These are phyloP conservation scores for Ceyx margarethae DNA, from an alignment of 2,113 vertebrate genomes.

Conservation along the genomic window DNA sequence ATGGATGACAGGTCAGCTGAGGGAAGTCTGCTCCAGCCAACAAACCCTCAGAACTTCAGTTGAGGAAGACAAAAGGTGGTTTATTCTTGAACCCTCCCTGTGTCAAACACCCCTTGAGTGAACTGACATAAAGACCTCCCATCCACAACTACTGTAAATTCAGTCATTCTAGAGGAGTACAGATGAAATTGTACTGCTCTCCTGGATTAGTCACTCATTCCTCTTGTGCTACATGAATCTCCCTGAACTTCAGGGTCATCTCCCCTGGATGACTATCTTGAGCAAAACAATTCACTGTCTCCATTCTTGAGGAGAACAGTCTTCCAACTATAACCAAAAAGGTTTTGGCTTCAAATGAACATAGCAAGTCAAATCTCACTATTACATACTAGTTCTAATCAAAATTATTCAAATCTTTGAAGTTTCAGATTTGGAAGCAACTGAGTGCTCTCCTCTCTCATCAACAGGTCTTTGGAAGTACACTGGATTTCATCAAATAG, in stretches of 20 bases:
- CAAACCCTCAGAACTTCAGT: background rate
- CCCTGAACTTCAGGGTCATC: background rate
- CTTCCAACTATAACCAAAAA: background rate
- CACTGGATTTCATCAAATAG: background rate
- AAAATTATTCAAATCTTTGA: background rate
- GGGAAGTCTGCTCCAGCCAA: background rate
- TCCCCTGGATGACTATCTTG: background rate
- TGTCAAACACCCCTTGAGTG: background rate
- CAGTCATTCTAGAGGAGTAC: background rate
- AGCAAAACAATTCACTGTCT: background rate
- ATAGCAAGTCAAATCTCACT: background rate
- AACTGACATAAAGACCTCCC: background rate
- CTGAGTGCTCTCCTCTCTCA: background rate
- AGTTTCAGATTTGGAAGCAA: background rate
- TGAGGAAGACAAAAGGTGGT: background rate
- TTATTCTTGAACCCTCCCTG: background rate
- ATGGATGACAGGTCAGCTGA: rapidly evolving
- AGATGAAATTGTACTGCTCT: background rate
- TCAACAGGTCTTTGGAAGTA: background rate
- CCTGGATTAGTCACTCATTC: background rate
- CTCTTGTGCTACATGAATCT: background rate
- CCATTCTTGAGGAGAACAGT: background rate
- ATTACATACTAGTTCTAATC: background rate
- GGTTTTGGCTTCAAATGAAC: background rate
- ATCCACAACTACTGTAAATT: background rate